A percentile compares a stretch with the other conserved stretches of the same genome.
Evolutionary conservation across 2,888 invertebrate species (phyloP).

Genomic region (Helleia helle): DNA sequence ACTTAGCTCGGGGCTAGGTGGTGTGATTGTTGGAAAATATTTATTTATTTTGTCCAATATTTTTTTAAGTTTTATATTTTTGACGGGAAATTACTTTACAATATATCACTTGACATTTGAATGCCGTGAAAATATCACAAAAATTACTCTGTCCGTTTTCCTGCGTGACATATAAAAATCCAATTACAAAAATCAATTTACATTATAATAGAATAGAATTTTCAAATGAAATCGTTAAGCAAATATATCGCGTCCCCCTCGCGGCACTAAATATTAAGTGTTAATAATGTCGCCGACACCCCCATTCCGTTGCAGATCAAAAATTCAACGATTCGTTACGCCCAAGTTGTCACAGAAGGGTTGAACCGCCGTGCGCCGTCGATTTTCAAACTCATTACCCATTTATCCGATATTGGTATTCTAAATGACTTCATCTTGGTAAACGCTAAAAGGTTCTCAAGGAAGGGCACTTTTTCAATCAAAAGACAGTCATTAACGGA

Average conservation of each 20-base stretch:
- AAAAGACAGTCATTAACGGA: not conserved
- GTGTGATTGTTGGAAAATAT: no score
- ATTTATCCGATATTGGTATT: conserved; percentile 43
- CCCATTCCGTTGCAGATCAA: conserved; percentile 40
- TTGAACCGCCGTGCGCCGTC: conserved; percentile 25
- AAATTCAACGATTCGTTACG: conserved; percentile 57
- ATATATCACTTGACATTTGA: no score
- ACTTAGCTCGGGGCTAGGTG: no score
- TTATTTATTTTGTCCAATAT: no score
- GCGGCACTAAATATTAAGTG: conserved; percentile 58
- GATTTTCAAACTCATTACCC: conserved; percentile 44
- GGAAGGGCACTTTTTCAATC: conserved; percentile 1
- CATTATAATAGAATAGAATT: conserved; percentile 11
- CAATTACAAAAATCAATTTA: conserved; percentile 8
- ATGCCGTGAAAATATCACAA: no score
- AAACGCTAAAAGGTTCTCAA: conserved; percentile 17
- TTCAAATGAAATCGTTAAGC: conserved; percentile 33
- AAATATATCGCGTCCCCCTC: conserved; percentile 33
- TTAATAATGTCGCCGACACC: conserved; percentile 54
- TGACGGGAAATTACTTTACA: no score
- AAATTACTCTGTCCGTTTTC: no score
- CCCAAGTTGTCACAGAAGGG: conserved; percentile 46
- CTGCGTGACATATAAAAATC: conserved; percentile 1
- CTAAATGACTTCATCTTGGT: conserved; percentile 26
- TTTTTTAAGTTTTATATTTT: no score